A percentile compares a stretch with the other conserved stretches of the same genome.
Conservation (phyloP, 1,140 invertebrate species). For the Heliconius congener region DNA sequence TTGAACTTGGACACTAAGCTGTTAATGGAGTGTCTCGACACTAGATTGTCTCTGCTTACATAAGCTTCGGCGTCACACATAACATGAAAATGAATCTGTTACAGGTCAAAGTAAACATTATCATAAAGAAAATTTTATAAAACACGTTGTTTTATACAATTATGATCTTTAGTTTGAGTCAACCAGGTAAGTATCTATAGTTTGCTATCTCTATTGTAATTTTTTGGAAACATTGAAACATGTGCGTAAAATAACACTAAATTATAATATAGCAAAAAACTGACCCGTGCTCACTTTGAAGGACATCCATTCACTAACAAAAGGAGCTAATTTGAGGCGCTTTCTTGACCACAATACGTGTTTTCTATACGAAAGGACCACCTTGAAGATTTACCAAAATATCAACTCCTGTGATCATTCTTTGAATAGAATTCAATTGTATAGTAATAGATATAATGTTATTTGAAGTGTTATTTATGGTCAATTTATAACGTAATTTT, state of each 20-base stretch:
- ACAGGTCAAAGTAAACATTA: too few relatives aligned
- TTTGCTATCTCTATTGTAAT: not conserved
- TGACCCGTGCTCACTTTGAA: slow-evolving; percentile 11
- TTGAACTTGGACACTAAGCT: too few relatives aligned
- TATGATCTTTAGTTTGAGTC: too few relatives aligned
- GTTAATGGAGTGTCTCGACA: too few relatives aligned
- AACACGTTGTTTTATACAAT: too few relatives aligned
- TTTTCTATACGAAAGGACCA: slow-evolving; percentile 13
- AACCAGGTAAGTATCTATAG: too few relatives aligned
- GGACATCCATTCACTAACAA: slow-evolving; percentile 9
- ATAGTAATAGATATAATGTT: slow-evolving; percentile 4
- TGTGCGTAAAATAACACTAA: slow-evolving; percentile 20
- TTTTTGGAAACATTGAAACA: not conserved
- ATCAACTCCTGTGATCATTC: slow-evolving; percentile 11
- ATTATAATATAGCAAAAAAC: slow-evolving; percentile 11
- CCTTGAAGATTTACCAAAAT: slow-evolving; percentile 23
- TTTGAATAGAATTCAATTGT: slow-evolving; percentile 11
- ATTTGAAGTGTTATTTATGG: not conserved
- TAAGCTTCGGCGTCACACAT: too few relatives aligned
- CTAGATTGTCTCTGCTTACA: too few relatives aligned
- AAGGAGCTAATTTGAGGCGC: slow-evolving; percentile 17
- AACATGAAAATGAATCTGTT: too few relatives aligned
- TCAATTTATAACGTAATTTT: slow-evolving; percentile 9
- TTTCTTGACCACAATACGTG: slow-evolving; percentile 16
- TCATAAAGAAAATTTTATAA: too few relatives aligned